A percentile compares a stretch with the other conserved stretches of the same genome.
Conservation (phyloP, 2,797 vertebrate species). For the Chelonia mydas region DNA sequence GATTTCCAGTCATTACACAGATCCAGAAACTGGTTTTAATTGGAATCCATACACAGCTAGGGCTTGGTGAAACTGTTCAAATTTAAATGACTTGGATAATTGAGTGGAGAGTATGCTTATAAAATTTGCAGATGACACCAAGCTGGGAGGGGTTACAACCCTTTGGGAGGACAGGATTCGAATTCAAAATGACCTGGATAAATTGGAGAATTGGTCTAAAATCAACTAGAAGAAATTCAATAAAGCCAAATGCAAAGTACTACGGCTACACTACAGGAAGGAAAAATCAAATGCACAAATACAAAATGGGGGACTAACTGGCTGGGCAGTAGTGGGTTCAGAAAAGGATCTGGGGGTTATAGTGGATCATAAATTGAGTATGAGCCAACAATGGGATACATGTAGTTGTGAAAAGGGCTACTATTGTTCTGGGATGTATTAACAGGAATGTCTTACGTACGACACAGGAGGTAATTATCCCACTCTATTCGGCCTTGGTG, state of each 20-base stretch:
- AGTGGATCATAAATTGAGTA: neutral
- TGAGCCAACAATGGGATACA: neutral
- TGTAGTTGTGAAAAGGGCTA: neutral
- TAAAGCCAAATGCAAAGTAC: neutral
- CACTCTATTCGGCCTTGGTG: neutral
- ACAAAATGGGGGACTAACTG: neutral
- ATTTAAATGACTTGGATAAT: neutral
- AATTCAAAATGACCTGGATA: neutral
- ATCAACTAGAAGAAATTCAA: neutral
- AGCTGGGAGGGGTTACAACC: neutral
- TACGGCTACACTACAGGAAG: neutral
- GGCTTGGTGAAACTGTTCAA: neutral
- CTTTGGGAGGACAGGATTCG: neutral
- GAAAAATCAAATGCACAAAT: neutral
- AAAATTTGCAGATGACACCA: neutral
- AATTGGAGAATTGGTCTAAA: neutral
- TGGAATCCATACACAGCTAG: neutral
- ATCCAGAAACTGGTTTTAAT: neutral
- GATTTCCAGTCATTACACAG: neutral
- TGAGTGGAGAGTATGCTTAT: neutral
- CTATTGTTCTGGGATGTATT: neutral
- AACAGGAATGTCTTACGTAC: neutral
- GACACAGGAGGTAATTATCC: neutral
- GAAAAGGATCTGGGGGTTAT: neutral
- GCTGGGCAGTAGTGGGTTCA: neutral